Conservation (phyloP, 2,888 invertebrate genomes). For the Synergus laeviventris region DNA sequence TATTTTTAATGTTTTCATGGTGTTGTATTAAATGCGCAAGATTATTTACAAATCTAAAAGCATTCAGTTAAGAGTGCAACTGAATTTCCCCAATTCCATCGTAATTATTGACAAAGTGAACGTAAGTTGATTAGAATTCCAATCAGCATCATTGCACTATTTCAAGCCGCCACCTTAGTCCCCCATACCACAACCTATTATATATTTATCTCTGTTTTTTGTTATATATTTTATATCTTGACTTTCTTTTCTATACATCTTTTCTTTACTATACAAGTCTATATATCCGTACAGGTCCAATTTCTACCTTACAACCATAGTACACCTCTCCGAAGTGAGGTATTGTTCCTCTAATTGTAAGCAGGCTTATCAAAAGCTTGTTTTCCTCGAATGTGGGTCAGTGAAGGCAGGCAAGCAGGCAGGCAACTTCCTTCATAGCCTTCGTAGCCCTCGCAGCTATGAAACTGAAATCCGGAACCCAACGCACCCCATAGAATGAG, state of each 20-base stretch:
- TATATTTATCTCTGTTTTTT: not conserved
- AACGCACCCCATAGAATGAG: conserved; percentile 4
- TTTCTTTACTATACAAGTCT: not conserved
- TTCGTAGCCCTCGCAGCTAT: no score
- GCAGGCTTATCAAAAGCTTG: conserved; percentile 33
- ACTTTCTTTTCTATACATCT: not conserved
- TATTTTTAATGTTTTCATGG: no score
- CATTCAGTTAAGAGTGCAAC: not conserved
- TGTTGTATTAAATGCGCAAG: no score
- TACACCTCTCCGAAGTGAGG: not conserved
- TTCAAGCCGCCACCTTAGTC: not conserved
- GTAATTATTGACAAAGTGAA: not conserved
- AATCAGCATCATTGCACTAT: not conserved
- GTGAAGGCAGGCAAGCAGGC: conserved; percentile 6
- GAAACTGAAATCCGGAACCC: conserved; percentile 31
- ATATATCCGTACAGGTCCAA: not conserved
- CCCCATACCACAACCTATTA: not conserved
- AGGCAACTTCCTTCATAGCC: not conserved
- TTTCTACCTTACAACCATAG: not conserved
- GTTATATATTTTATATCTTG: not conserved
- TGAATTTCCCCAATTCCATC: not conserved
- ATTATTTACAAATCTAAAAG: not conserved
- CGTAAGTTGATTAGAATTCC: not conserved
- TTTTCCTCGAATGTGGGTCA: conserved; percentile 32
- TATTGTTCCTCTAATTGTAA: conserved; percentile 30